Conservation (phyloP, 2,888 invertebrate genomes). For the Leucoptera coffeella region DNA sequence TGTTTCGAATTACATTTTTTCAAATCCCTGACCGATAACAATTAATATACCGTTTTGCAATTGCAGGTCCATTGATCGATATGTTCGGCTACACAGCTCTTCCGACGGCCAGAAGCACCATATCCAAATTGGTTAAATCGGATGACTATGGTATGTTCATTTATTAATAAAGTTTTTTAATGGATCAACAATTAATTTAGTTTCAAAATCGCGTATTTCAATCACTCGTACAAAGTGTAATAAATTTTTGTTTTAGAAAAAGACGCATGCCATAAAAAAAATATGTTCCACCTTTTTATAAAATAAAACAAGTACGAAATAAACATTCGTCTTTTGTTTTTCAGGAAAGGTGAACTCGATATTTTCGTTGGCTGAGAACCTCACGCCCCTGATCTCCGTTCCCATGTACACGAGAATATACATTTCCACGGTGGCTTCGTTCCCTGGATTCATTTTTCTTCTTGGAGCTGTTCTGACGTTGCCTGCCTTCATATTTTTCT, state of each 20-base stretch:
- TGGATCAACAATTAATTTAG: no score
- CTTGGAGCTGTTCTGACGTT: constrained; percentile 57
- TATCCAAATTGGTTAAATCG: constrained; percentile 62
- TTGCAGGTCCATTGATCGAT: constrained; percentile 61
- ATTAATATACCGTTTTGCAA: constrained; percentile 8
- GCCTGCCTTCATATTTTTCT: constrained; percentile 58
- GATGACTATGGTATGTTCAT: constrained; percentile 61
- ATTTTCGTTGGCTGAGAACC: constrained; percentile 59
- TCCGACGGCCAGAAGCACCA: constrained; percentile 64
- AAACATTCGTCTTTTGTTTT: constrained; percentile 6
- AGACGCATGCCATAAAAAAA: no score
- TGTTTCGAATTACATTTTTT: no score
- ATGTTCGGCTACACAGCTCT: constrained; percentile 66
- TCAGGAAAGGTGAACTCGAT: constrained; percentile 63
- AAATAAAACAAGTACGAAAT: not conserved
- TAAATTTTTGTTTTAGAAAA: no score
- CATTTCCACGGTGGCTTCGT: constrained; percentile 55
- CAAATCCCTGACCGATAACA: no score
- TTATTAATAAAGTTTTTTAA: no score
- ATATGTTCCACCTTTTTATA: no score
- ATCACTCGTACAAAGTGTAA: no score
- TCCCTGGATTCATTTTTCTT: constrained; percentile 62
- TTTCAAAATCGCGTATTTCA: no score
- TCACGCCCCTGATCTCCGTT: constrained; percentile 63
- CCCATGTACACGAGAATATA: constrained; percentile 64